Evolutionary conservation across 2,113 vertebrate genomes (phyloP), one percentile per base, ranked within the genome.

Genomic region (Gymnocephalus cernua): DNA sequence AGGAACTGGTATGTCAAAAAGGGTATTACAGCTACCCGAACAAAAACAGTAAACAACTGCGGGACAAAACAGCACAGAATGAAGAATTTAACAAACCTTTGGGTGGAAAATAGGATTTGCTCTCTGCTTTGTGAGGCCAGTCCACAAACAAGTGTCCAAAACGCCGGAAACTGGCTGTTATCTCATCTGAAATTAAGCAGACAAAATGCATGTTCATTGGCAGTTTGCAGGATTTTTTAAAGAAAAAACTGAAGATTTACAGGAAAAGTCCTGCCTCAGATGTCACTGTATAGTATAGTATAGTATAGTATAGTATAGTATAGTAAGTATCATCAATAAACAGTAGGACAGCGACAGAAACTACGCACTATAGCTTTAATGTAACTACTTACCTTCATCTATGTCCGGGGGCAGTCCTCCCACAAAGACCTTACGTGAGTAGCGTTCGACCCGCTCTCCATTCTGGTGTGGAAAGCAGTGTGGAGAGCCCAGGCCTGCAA

Each of bases 401-500:
- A 99, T 99, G 89, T 99, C 98, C 0, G 98, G 98, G 21, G 98
- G 98, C 74, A 99, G 93, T 65, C 98, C 98, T 0, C 98, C 98
- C 0, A 99, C 98, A 65, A 99, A 99, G 81, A 99, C 98, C 72
- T 99, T 99, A 35, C 98, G 98, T 3, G 98, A 99, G 61, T 99
- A 99, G 45, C 98, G 97, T 47, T 99, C 98, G 16, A 99, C 97
- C 1, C 98, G 93, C 87, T 99, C 98, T 76, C 98, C 98, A n/a
- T 99, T 99, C 94, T 99, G 98, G 90, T 99, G 97, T 45, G 97
- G 96, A 85, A 99, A 99, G 94, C 98, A 99, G 93, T 99, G 98
- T 29, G 98, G 97, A 6, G 97, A 99, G 1, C 97, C 97, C 48
- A 99, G 89, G 10, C 98, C 97, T 9, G 96, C 96, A 50, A 99